phyloP scores from a whole-genome alignment of 2,113 vertebrate genomes.

The Ceyx cyanopectus region DNA sequence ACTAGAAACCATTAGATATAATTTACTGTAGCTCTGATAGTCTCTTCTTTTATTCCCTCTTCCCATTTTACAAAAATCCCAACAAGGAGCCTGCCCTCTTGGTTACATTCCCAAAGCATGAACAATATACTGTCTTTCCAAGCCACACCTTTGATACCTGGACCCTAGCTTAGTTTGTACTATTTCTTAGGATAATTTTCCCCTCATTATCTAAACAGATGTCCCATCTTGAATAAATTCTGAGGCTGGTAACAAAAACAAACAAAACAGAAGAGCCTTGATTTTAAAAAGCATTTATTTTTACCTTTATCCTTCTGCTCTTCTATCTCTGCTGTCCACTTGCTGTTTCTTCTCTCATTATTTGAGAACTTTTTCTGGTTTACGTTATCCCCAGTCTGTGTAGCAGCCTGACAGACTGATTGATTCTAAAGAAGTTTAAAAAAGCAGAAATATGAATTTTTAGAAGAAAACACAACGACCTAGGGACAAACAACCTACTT shows the following conservation, averaged over 20 bases:
- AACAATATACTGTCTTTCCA: neutral
- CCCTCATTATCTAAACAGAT: neutral
- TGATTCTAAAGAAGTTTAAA: slow-evolving; percentile 69
- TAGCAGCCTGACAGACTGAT: slow-evolving; percentile 69
- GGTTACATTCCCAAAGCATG: neutral
- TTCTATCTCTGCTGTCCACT: slow-evolving; percentile 74
- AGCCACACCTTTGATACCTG: neutral
- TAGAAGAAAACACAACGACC: neutral
- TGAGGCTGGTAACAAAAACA: neutral
- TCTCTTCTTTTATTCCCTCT: neutral
- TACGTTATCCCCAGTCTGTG: slow-evolving; percentile 68
- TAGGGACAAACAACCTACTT: neutral
- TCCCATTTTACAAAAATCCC: neutral
- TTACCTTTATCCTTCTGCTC: slow-evolving; percentile 81
- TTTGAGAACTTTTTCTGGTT: slow-evolving; percentile 69
- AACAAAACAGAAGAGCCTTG: neutral
- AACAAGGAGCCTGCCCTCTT: neutral
- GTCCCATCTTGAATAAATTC: neutral
- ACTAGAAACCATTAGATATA: neutral
- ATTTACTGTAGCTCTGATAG: neutral
- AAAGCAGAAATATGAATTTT: slow-evolving; percentile 28
- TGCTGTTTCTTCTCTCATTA: slow-evolving; percentile 73
- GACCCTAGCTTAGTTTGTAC: neutral
- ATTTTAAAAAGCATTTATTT: neutral
- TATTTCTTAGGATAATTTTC: neutral